A percentile compares a stretch with the other conserved stretches of the same genome.
phyloP scores from a whole-genome alignment of 2,113 vertebrate species.

The cattle (Bos taurus) region ARS-UCD2.0 NC_037336.1:78871001-78871500 shows the following conservation, averaged over 20 bases:
- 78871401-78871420: not conserved
- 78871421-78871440: not conserved
- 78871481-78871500: not conserved
- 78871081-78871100: no score
- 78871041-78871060: no score
- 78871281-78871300: not conserved
- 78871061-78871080: no score
- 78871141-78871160: no score
- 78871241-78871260: not conserved
- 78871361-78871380: not conserved
- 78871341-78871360: not conserved
- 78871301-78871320: not conserved
- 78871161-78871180: no score
- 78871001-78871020: no score
- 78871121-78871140: no score
- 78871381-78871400: not conserved
- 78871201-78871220: not conserved
- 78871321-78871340: not conserved
- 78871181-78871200: no score
- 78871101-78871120: no score
- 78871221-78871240: not conserved
- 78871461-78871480: not conserved
- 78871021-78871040: no score
- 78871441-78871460: not conserved
- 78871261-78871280: not conserved